Base-by-base conservation (phyloP, 2,113 vertebrate genomes). In the Chaetops frenatus region DNA sequence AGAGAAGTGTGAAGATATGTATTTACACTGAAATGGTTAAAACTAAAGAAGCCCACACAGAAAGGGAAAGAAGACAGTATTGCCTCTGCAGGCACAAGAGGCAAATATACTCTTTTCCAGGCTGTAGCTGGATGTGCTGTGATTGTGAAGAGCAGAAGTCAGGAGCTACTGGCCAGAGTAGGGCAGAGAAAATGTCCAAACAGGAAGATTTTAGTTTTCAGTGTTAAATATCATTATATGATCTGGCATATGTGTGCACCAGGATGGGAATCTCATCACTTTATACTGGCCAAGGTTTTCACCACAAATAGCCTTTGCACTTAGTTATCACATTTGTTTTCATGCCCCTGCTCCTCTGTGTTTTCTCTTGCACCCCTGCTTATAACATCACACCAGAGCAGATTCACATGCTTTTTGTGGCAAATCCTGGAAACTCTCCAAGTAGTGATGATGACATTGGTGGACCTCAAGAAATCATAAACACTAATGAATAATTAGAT, bases 181-280 rank as follows among this genome's bases (percentile, higher is more conserved):
- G 23, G 17, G 15, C 24, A 28, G 12, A 7, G 2, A 7, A 27
- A 64, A 51, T 20, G 10, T 58, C 29, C 14, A 4, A 50, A 50
- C 7, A 61, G 36, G 23, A 47, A 38, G 10, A 70, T 51, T 91
- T 91, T 72, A 7, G 17, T 85, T 90, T 65, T 42, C n/a, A 35
- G 11, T 35, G 17, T 84, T 72, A 54, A 89, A 81, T 23, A 45
- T 21, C 20, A 38, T 3, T 3, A 4, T 40, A 35, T 21, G 36
- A 81, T 25, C 31, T 71, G 61, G 27, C 19, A 2, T 44, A 58
- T 61, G 3, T 5, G 12, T 31, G 22, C 40, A 61, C 7, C 7
- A 40, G 18, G 8, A 19, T 45, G 35, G 35, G 58, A 79, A 76
- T 57, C 27, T 19, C 0, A 0, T 25, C 45, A 25, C 38, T 76